These are phyloP conservation scores for Drosophila melanica DNA, from an alignment of 1,140 invertebrate genomes.

Conservation along the genomic window DNA sequence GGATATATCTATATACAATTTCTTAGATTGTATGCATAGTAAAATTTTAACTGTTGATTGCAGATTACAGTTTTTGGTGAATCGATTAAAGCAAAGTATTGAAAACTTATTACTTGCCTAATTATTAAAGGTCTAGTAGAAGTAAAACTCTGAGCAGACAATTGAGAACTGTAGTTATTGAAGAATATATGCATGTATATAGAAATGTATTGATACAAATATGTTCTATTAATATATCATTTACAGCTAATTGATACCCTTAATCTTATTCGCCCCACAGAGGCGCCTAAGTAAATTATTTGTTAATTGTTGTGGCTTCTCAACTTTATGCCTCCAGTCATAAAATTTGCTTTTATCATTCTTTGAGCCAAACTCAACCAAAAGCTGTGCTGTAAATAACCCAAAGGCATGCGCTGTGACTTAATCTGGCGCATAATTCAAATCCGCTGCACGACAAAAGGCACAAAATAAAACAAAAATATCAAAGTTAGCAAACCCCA, in stretches of 20 bases:
- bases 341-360: conserved; percentile 39
- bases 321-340: not conserved
- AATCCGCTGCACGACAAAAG: conserved; percentile 60
- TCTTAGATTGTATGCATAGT: not conserved
- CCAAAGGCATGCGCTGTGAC: conserved; percentile 68
- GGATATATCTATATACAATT: not conserved
- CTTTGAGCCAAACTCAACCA: conserved; percentile 18
- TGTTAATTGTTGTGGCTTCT: conserved; percentile 2
- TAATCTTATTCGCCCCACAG: not conserved
- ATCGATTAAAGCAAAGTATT: too few species aligned
- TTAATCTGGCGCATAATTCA: conserved; percentile 77
- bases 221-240: too few species aligned
- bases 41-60: not conserved
- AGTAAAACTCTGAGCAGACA: too few species aligned
- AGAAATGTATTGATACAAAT: too few species aligned
- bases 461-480: conserved; percentile 38
- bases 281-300: conserved; percentile 1
- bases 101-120: too few species aligned
- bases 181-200: too few species aligned
- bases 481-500: conserved; percentile 21
- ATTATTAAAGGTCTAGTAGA: too few species aligned
- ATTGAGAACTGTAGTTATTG: too few species aligned
- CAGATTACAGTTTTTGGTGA: not conserved
- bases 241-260: too few species aligned
- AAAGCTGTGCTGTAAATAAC: conserved; percentile 62